Conservation (phyloP, 1,140 invertebrate species). For the Anastatus disparis region DNA sequence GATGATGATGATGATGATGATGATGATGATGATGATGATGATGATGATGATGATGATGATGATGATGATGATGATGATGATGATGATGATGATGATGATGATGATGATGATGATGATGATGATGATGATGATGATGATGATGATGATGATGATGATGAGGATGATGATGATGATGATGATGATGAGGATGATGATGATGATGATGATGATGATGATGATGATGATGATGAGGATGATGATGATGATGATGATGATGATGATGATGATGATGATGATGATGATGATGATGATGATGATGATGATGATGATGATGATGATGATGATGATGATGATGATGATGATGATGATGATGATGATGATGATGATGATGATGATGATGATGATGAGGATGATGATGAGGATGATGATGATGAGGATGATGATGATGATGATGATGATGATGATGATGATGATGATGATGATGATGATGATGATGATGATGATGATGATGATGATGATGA, state of each 20-base stretch:
- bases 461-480: neutral
- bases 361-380: neutral
- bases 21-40: neutral
- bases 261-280: neutral
- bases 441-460: neutral
- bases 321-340: neutral
- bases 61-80: neutral
- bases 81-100: neutral
- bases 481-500: neutral
- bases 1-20: too few relatives aligned
- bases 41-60: neutral
- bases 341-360: neutral
- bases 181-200: too few relatives aligned
- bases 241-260: too few relatives aligned
- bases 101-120: neutral
- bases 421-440: neutral
- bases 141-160: too few relatives aligned
- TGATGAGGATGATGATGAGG: too few relatives aligned
- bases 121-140: neutral
- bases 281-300: neutral
- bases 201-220: neutral
- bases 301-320: neutral
- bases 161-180: too few relatives aligned
- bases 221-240: too few relatives aligned
- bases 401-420: too few relatives aligned